Base-by-base conservation (phyloP, 2,113 vertebrate species). In the Lamprologus speciosus region DNA sequence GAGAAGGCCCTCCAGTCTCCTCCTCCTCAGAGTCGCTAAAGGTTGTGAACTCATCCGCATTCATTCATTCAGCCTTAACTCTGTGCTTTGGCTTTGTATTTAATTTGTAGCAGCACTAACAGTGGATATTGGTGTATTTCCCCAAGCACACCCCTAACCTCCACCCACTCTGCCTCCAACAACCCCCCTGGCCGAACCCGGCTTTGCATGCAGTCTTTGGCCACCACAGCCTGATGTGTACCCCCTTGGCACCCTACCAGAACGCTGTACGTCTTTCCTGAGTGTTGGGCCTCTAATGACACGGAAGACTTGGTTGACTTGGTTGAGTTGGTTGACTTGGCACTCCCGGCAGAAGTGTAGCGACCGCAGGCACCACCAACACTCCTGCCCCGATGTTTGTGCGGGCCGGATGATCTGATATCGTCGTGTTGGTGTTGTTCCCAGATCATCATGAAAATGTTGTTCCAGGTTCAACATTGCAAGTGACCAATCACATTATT, bases 111-210 rank as follows among this genome's bases (percentile, higher is more conserved):
- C 17, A 17, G 14, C 55, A 31, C 26, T 9, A 58, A 8, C 3
- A 8, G 8, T 7, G 14, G 5, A 58, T 31, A 9, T 58, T 58
- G 13, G 26, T 58, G 23, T 58, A 58, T 58, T 28, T 58, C 26
- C 26, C 3, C 26, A 65, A 37, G 17, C 1, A 37, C 31, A 37
- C 60, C 10, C 17, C 31, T 65, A 65, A 37, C 31, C 60, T 65
- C 1, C 60, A 65, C 60, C 5, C 60, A 63, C 58, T 37, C 31
- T 65, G 31, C 31, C 31, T 65, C 60, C 60, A 1, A 65, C 60
- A 37, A n/a, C 1, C 9, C 4, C 17, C 60, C 9, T 63, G 58
- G 28, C 5, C 4, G 0, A 63, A 33, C 28, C 60, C 1, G 2
- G 17, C 6, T 65, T 65, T 65, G 10, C 6, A 65, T 65, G 31